phyloP scores from a whole-genome alignment of 30 jellyfish, hydroid and myxozoan species.

The Hydractinia echinata region DNA sequence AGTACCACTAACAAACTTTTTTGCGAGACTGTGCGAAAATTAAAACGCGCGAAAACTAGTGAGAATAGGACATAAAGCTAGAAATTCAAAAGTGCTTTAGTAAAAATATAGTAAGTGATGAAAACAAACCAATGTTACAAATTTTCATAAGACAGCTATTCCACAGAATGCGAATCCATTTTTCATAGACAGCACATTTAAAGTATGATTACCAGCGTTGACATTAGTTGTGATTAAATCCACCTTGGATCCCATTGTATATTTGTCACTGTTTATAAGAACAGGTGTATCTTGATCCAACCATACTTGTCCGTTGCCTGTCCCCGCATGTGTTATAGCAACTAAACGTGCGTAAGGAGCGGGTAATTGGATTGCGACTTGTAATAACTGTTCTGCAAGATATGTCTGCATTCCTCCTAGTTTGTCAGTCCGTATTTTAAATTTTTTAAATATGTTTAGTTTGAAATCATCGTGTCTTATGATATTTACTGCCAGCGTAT shows the following conservation, averaged over 20 bases:
- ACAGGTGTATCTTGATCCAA: conserved; percentile 85
- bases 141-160: conserved; percentile 52
- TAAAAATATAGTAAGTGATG: too few relatives aligned
- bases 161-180: conserved; percentile 93
- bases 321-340: conserved; percentile 69
- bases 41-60: too few relatives aligned
- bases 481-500: conserved; percentile 61
- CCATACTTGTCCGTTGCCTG: conserved; percentile 93
- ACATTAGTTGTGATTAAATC: conserved; percentile 77
- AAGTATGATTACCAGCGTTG: conserved; percentile 66
- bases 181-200: conserved; percentile 62
- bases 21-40: too few relatives aligned
- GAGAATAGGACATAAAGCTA: too few relatives aligned
- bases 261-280: conserved; percentile 64
- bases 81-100: too few relatives aligned
- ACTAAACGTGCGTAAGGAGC: conserved; percentile 72
- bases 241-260: conserved; percentile 91
- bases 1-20: too few relatives aligned
- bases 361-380: conserved; percentile 54
- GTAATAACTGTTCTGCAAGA: conserved; percentile 82
- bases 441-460: conserved; percentile 71
- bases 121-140: neutral
- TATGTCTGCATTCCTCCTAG: conserved; percentile 92
- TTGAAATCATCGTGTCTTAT: conserved; percentile 73
- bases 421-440: conserved; percentile 73